Conservation (phyloP, 2,797 vertebrate species). For the Potorous gilbertii region DNA sequence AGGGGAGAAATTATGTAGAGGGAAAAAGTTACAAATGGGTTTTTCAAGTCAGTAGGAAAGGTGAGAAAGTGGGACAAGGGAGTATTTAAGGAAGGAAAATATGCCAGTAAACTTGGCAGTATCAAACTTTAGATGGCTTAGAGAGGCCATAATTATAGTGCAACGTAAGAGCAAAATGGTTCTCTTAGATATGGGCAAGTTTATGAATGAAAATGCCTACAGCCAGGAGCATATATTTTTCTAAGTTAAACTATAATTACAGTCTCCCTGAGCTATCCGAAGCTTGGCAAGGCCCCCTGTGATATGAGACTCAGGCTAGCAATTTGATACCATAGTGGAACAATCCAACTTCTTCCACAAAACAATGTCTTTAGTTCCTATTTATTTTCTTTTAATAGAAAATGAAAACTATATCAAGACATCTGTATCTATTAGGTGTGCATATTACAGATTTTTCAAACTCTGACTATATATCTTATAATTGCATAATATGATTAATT, state of each 20-base stretch:
- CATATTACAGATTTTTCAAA: conserved; percentile 14
- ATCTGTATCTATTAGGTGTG: not conserved
- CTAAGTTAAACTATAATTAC: not conserved
- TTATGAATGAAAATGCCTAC: conserved; percentile 17
- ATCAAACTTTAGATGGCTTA: not conserved
- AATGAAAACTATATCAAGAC: not conserved
- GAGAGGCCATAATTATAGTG: not conserved
- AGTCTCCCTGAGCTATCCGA: not conserved
- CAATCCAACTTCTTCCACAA: not conserved
- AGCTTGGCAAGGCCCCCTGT: not conserved
- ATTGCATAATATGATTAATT: not conserved
- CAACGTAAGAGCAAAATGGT: not conserved
- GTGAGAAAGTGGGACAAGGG: not conserved
- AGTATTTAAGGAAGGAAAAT: not conserved
- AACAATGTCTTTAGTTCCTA: not conserved
- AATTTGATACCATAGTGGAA: conserved; percentile 2
- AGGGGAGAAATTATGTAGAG: conserved; percentile 46
- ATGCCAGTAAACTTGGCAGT: not conserved
- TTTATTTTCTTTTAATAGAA: conserved; percentile 15
- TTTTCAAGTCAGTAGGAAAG: not conserved
- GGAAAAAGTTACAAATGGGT: not conserved
- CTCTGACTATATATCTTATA: not conserved
- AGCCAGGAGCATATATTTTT: not conserved
- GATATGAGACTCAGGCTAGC: not conserved
- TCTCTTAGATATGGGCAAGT: not conserved